Evolutionary conservation across 2,113 vertebrate genomes (phyloP).

Genomic region (Cnemophilus loriae): DNA sequence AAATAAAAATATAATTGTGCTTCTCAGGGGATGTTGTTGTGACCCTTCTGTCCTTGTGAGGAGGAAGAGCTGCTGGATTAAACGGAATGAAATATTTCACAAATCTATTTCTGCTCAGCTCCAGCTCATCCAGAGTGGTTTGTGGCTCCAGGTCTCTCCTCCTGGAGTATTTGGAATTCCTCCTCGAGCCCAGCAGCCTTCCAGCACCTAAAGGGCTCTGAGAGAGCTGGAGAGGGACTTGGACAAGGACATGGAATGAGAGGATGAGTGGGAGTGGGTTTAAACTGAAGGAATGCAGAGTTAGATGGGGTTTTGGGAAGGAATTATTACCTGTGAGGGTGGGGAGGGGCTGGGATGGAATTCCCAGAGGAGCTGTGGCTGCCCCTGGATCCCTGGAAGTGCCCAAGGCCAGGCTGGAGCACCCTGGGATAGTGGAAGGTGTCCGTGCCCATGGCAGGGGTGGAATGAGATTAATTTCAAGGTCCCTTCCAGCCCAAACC

Average conservation of each 20-base stretch:
- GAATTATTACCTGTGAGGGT: not conserved
- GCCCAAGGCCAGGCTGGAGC: not conserved
- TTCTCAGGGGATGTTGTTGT: not conserved
- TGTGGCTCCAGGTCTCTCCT: not conserved
- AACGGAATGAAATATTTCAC: not conserved
- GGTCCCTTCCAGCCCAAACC: not conserved
- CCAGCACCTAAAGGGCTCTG: not conserved
- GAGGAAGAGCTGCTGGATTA: not conserved
- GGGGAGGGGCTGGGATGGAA: not conserved
- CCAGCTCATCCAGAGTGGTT: not conserved
- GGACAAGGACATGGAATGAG: not conserved
- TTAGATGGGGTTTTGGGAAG: not conserved
- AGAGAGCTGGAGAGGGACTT: not conserved
- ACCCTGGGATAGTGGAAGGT: fast-evolving
- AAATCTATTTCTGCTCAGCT: not conserved
- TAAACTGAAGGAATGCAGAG: not conserved
- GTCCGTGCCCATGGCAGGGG: not conserved
- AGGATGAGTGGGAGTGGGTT: not conserved
- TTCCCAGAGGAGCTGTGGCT: not conserved
- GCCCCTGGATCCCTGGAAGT: not conserved
- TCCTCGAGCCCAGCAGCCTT: not conserved
- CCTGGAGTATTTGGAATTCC: not conserved
- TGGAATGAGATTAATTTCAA: not conserved
- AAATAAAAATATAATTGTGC: not conserved
- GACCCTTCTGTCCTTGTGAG: not conserved